Base-by-base conservation (phyloP, 2,888 invertebrate genomes). In the Alsophila aescularia region DNA sequence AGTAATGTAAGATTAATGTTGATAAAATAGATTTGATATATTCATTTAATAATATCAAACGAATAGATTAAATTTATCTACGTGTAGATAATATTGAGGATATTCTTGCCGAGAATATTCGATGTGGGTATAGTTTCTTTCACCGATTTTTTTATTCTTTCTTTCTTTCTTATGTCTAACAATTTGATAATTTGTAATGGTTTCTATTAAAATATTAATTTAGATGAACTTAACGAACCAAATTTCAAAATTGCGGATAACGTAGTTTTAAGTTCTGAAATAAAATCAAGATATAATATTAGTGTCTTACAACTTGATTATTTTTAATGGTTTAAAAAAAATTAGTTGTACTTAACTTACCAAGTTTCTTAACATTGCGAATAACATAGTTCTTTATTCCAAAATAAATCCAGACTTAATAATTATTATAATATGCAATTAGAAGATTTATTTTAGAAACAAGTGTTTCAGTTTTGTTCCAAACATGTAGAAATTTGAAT, bases 101-200 rank as follows among this genome's bases (percentile, higher is more conserved):
- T n/a, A 31, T 54, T 40, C 45, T 67, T 69, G 69, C 70, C 69
- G 73, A 52, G 62, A 73, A 59, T 58, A 62, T 52, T 58, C 47
- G 32, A 69, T 58, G 60, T 74, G 67, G 68, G 71, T 74, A 75
- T 67, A 64, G 73, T 75, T 76, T 73, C 68, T 68, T 61, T 58
- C 32, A 43, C 24, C 10, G 27, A 40, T 13, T 9, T 14, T 0
- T 24, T 9, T 2, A 24, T 9, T 14, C 0, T 24, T 9, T 2
- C 13, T 9, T 2, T 21, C n/a, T n/a, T 31, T 31, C n/a, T 31
- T n/a, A 2, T 31, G 2, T 7, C 7, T 4, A 9, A 4, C 5
- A 6, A 6, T 6, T 27, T 27, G 8, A 27, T 27, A 9, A 27
- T 6, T 27, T 27, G 21, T n/a, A 21, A 21, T 21, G 21, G n/a